Evolutionary conservation across 2,888 invertebrate species (phyloP).

Genomic region (Podotricha telesiphe): DNA sequence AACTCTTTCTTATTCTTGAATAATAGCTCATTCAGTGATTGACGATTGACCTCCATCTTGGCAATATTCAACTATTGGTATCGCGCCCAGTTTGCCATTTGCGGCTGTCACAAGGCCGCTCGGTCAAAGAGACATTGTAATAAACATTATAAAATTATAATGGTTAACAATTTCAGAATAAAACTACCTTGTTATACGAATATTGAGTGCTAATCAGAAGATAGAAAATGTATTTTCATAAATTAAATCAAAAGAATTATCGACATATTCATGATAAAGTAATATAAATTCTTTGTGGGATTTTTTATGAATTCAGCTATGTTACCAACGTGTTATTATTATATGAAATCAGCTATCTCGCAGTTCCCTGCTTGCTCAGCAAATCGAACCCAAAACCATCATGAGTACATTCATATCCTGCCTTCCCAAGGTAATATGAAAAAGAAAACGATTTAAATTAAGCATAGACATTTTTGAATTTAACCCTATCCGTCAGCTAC

Average conservation of each 20-base stretch:
- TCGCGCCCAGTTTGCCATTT: constrained; percentile 38
- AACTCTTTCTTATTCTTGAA: constrained; percentile 13
- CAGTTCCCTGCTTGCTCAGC: no score
- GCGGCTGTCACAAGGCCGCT: constrained; percentile 37
- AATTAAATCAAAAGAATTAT: no score
- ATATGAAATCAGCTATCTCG: no score
- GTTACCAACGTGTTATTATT: no score
- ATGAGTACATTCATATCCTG: no score
- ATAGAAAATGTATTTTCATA: background rate
- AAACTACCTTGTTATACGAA: constrained; percentile 11
- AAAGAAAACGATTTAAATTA: background rate
- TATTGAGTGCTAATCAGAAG: background rate
- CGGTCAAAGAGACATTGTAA: constrained; percentile 36
- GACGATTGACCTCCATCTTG: constrained; percentile 31
- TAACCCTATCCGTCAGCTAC: background rate
- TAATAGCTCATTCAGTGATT: constrained; percentile 11
- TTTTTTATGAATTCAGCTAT: no score
- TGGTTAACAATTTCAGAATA: constrained; percentile 25
- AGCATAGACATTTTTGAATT: background rate
- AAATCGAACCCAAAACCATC: background rate
- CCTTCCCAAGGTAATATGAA: no score
- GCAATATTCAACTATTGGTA: constrained; percentile 32
- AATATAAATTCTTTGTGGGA: no score
- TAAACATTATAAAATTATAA: constrained; percentile 19
- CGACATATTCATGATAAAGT: no score